Percentiles rank a stretch among this genome's conserved stretches.
These are phyloP conservation scores for Crotalus helleri DNA, from an alignment of 2,113 vertebrate genomes.

Conservation along the genomic window DNA sequence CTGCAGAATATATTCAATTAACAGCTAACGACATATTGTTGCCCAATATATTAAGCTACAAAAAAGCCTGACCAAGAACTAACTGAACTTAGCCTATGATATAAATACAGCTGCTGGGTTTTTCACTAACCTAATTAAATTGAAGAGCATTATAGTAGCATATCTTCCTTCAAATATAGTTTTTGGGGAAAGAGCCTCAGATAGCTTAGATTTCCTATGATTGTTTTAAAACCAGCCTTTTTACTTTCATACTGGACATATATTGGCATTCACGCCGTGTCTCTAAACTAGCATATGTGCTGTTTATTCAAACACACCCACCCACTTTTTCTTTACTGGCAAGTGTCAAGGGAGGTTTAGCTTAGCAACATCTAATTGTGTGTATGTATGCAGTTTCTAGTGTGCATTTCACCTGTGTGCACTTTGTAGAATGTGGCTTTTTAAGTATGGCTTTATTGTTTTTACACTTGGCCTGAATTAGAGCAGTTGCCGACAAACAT, in stretches of 20 bases:
- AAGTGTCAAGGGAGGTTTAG: not conserved
- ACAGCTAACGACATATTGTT: not conserved
- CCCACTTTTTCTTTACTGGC: not conserved
- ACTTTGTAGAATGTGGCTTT: not conserved
- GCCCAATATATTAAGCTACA: not conserved
- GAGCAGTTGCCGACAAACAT: not conserved
- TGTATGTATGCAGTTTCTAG: not conserved
- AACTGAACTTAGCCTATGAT: not conserved
- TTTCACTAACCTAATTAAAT: not conserved
- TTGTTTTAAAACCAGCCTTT: not conserved
- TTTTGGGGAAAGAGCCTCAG: not conserved
- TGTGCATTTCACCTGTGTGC: not conserved
- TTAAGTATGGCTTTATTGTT: too few relatives aligned
- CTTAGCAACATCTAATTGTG: not conserved
- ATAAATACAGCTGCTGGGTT: not conserved
- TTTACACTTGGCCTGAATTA: not conserved
- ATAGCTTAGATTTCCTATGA: not conserved
- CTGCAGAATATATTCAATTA: not conserved
- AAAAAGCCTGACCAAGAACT: not conserved
- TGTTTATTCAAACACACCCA: not conserved
- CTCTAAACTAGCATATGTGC: not conserved
- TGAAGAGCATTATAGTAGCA: not conserved
- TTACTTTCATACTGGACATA: not conserved
- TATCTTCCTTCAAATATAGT: not conserved
- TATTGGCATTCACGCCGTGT: not conserved